These are phyloP conservation scores for Dinomys branickii DNA, from an alignment of 2,113 vertebrate genomes.

Conservation along the genomic window DNA sequence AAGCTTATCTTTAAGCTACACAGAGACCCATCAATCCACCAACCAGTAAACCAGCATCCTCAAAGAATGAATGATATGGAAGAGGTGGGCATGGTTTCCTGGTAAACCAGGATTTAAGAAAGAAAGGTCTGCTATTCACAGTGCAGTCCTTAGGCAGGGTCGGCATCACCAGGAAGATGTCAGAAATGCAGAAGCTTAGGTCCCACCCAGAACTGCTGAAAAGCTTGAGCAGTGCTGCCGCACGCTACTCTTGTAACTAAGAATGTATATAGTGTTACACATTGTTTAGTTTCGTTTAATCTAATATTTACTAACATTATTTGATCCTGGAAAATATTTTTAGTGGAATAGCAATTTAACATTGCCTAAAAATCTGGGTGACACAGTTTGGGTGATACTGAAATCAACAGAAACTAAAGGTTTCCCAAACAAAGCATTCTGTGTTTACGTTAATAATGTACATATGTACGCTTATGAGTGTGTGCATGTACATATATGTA, in stretches of 20 bases:
- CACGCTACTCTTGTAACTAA: neutral
- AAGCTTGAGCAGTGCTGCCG: neutral
- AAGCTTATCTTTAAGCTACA: constrained; percentile 1
- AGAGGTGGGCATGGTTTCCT: neutral
- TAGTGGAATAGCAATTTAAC: neutral
- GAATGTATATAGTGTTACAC: neutral
- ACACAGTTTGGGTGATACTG: neutral
- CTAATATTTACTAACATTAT: neutral
- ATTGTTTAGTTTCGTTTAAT: neutral
- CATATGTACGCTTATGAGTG: neutral
- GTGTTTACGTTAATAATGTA: neutral
- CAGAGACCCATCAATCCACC: neutral
- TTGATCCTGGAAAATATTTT: neutral
- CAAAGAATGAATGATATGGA: neutral
- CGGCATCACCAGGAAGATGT: neutral
- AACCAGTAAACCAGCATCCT: neutral
- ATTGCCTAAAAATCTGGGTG: neutral
- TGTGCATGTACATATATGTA: neutral
- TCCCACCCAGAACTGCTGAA: neutral
- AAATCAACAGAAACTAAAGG: neutral
- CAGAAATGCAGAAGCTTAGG: neutral
- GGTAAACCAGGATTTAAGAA: neutral
- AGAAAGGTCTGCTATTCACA: neutral
- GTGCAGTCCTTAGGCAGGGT: neutral
- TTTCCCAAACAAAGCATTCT: neutral